Evolutionary conservation across 2,888 invertebrate genomes (phyloP), one percentile per base, ranked within the genome.

Genomic region (Brenthis daphne): DNA sequence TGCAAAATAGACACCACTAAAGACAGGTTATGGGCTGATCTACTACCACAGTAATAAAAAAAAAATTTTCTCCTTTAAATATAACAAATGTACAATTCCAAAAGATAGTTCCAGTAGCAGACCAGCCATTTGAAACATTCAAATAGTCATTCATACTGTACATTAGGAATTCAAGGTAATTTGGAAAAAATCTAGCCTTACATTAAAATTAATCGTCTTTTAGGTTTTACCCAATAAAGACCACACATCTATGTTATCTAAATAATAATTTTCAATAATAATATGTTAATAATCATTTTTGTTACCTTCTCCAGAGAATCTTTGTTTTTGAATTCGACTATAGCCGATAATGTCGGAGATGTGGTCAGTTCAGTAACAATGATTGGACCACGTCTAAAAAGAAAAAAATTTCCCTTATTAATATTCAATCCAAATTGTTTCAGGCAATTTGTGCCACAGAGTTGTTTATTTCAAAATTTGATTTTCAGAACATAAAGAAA

Each of bases 361-460:
- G 91, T 92, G 91, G 93, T 92, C 92, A 89, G 90, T 92, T 92
- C 92, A 84, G 92, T 92, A 83, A 92, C 92, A 89, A 92, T 90
- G 90, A 92, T 92, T 89, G 92, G 92, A 92, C 92, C 92, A 92
- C 92, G 92, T 92, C 92, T 92, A 92, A 89, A 92, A 92, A 92
- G 86, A 90, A 92, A 90, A 91, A 85, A 90, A 89, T 86, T 82
- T 85, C 85, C 85, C 84, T 86, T 78, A 83, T 92, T 92, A 92
- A 91, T 91, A 86, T 85, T 89, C 87, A 84, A 81, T 82, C 78
- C 76, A 76, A 79, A 82, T 75, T 72, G 80, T 82, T 82, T 85
- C 73, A 81, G 82, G 85, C 85, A 73, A 76, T 79, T 85, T 71
- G 81, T 88, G 83, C 80, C 80, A 83, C 82, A 80, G 85, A 85